A percentile compares a stretch with the other conserved stretches of the same genome.
Conservation (phyloP, 2,113 vertebrate genomes). For the Pollimyrus isidori region DNA sequence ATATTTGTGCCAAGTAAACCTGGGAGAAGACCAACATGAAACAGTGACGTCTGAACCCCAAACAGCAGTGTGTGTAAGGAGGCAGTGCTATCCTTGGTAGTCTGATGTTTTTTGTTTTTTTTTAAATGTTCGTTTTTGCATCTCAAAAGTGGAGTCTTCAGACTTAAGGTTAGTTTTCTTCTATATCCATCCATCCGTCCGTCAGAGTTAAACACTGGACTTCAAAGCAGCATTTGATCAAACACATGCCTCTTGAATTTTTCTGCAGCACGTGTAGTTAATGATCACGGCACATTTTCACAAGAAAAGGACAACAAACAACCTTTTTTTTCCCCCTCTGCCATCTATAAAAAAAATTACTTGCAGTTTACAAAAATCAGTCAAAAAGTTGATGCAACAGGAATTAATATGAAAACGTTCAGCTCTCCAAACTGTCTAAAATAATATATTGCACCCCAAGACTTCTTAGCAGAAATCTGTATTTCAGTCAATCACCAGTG, state of each 20-base stretch:
- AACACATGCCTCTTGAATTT: background rate
- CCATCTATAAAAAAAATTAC: background rate
- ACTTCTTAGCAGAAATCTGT: background rate
- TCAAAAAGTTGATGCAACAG: background rate
- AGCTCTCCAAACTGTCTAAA: background rate
- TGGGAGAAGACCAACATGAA: background rate
- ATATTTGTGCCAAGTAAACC: background rate
- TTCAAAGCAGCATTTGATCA: background rate
- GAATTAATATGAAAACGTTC: background rate
- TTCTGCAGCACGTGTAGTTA: background rate
- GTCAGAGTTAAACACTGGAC: background rate
- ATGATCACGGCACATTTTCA: background rate
- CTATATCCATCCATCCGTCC: background rate
- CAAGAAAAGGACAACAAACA: background rate
- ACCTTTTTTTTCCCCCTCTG: background rate
- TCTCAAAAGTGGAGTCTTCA: background rate
- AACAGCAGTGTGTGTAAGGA: background rate
- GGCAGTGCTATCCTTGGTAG: background rate
- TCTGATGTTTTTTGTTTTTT: background rate
- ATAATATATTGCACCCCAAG: background rate
- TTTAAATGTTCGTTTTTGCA: background rate
- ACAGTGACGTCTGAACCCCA: background rate
- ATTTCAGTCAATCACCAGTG: background rate
- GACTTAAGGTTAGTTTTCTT: background rate
- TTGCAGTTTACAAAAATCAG: background rate